Evolutionary conservation across 2,888 invertebrate species (phyloP), one percentile per base, ranked within the genome.

Genomic region (Macrosoma leucophasiata): DNA sequence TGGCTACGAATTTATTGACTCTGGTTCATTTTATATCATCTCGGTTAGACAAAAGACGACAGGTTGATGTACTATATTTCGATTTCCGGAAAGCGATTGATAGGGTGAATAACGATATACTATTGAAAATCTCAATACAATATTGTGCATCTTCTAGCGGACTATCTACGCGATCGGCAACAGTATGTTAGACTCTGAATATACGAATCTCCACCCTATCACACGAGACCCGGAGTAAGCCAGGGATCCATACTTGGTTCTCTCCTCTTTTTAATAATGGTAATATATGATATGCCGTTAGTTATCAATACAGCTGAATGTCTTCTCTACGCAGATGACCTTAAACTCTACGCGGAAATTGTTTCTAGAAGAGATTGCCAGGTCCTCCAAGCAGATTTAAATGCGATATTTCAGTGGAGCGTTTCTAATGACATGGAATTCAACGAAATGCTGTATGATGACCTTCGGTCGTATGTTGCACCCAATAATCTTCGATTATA

Each of bases 51-150:
- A 6, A 4, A 2, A 22, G 40, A 4, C 8, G n/a, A 0, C 43
- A 46, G 19, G 41, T 41, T 1, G 41, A 41, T 26, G 39, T 36
- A 2, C 12, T 36, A 2, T 42, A 40, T 26, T 46, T 42, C 13
- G 40, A 42, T 24, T 39, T 35, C 6, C 27, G 14, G 9, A 39
- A 39, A 13, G 37, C 37, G 4, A 39, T 36, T 12, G 42, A 42
- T 28, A n/a, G 20, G 7, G 37, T 43, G 1, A 27, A 40, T 28
- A 43, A 42, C 12, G 40, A 40, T 13, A 15, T 36, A 14, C 26
- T 46, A 8, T 12, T 43, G 3, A 13, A 19, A 39, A 41, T 18
- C 29, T 46, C 8, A 22, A 9, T 11, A 2, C 6, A 5, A 23
- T 42, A 5, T 46, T 0, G 15, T 42, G 8, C 7, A 31, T 9